phyloP scores from a whole-genome alignment of 2,113 vertebrate species.

The Parus major region DNA sequence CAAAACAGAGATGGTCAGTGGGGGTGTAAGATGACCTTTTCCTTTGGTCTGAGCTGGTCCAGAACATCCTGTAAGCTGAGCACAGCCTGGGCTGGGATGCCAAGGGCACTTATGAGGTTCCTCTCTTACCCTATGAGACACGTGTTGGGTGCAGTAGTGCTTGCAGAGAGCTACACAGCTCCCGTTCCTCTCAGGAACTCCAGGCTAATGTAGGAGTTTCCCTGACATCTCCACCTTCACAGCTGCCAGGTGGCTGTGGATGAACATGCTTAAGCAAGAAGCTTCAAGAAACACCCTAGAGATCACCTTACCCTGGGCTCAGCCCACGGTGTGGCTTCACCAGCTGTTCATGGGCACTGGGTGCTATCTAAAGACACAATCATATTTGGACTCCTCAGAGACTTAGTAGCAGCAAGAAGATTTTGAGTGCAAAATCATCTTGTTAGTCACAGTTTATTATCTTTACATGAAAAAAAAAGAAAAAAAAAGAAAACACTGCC shows the following conservation, averaged over 20 bases:
- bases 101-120: rapidly evolving
- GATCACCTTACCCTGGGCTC: background rate
- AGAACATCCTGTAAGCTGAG: background rate
- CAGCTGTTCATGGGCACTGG: background rate
- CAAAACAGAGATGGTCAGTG: conserved; percentile 19
- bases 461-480: background rate
- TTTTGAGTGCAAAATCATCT: background rate
- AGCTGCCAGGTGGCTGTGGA: background rate
- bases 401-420: background rate
- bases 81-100: background rate
- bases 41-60: background rate
- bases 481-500: background rate
- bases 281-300: background rate
- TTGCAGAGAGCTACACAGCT: background rate
- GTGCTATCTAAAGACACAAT: background rate
- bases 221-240: background rate
- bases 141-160: rapidly evolving
- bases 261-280: background rate
- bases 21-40: background rate
- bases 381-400: background rate
- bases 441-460: conserved; percentile 21
- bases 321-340: background rate
- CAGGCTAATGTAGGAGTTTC: background rate
- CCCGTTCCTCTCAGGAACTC: background rate
- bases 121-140: background rate